Base-by-base conservation (phyloP, 2,888 invertebrate genomes). In the Drosophila fungiperda region DNA sequence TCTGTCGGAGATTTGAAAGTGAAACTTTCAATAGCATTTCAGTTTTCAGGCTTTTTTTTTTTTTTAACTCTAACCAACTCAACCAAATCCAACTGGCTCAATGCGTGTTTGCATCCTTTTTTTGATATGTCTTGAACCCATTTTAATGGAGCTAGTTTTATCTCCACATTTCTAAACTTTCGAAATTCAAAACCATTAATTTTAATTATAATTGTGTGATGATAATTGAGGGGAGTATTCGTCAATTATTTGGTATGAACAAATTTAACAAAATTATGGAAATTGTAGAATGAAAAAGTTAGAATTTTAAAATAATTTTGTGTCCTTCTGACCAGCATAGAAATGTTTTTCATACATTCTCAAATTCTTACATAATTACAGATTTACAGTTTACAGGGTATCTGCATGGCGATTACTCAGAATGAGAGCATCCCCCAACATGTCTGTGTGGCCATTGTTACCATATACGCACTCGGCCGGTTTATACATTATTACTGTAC, bases 401-500 rank as follows among this genome's bases (percentile, higher is more conserved):
- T 54, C n/a, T 48, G 5, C 17, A 5, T 0, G 8, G 23, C 53
- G 3, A 9, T 35, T 15, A 35, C 35, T 15, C 35, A 9, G 6
- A 26, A 29, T n/a, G n/a, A 5, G 20, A 11, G 57, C 53, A 42
- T 29, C 58, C 32, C 23, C 32, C 23, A 17, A 54, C 20, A 23
- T 45, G 20, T 45, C 20, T 38, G 20, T 29, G 36, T 26, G 53
- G 73, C 52, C 63, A 55, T 61, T 70, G 61, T 62, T 55, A 32
- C 35, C 45, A 36, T 52, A 58, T 36, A 62, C 48, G 48, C 54
- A 55, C 54, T 63, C 53, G 71, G 61, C 76, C 57, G 53, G 52
- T 53, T 52, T 76, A 32, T 26, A 60, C 69, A 60, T 73, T 68
- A 69, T 55, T 76, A 59, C 36, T 33, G 26, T 45, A 48, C 32